Base-by-base conservation (phyloP, 2,888 invertebrate species). In the Drosophila tripunctata region DNA sequence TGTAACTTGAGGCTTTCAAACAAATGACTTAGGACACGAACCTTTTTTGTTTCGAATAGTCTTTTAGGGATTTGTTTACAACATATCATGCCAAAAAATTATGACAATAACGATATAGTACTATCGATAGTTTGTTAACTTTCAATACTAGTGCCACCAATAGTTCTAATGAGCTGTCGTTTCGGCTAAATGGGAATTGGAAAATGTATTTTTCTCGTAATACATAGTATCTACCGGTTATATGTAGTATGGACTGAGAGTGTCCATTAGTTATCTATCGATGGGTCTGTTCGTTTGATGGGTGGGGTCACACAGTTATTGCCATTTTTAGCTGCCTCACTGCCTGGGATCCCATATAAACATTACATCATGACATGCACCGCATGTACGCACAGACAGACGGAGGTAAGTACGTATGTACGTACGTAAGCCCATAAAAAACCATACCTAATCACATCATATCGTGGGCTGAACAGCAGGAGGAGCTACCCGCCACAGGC, bases 251-350 rank as follows among this genome's bases (percentile, higher is more conserved):
- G 24, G 24, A 8, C 8, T 44, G 31, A 44, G 33, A 45, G 72
- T n/a, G n/a, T 52, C 61, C 67, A 70, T 70, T 70, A 72, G 73
- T 51, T 56, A 67, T 61, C 67, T 67, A 72, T 66, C 22, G 69
- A 65, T 69, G 68, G 4, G 67, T 22, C 67, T 38, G 52, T 30
- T 27, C 67, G 40, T 33, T n/a, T 54, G 55, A 68, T 50, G 72
- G 72, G 58, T 62, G 68, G 61, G 43, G 52, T 31, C 36, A 41
- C 33, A 50, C 24, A 45, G 61, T 33, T 57, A 47, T 19, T n/a
- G 63, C 27, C 31, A 8, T 45, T 45, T 45, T 54, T 30, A 24
- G 51, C 60, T 51, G 60, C 19, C 72, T 64, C 54, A 55, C 40
- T 51, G 56, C 50, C 51, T 21, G 65, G 15, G 55, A 72, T 60